Percentiles rank a stretch among this genome's conserved stretches.
These are phyloP conservation scores for Furnarius figulus DNA, from an alignment of 2,113 vertebrate genomes.

Conservation along the genomic window DNA sequence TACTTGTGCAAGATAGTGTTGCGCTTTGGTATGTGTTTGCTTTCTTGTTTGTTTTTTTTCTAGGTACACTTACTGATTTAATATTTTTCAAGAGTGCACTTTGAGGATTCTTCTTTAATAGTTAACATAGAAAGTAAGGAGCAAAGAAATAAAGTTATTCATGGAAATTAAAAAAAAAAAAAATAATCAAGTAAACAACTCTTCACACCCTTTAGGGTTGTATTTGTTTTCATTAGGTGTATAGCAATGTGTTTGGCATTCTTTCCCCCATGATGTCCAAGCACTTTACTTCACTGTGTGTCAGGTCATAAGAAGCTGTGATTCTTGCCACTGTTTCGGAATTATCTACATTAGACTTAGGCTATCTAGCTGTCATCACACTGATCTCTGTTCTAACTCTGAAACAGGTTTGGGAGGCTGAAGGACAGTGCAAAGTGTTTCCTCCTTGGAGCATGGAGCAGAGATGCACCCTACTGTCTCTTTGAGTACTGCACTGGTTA, in stretches of 20 bases:
- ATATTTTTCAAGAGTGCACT: not conserved
- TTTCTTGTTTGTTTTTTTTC: not conserved
- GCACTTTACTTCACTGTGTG: not conserved
- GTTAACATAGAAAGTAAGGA: not conserved
- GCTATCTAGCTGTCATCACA: constrained; percentile 34
- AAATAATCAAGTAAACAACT: not conserved
- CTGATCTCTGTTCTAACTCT: not conserved
- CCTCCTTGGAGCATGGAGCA: constrained; percentile 27
- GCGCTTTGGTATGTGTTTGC: not conserved
- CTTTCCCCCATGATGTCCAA: not conserved
- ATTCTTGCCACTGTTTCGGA: constrained; percentile 21
- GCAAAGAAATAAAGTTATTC: not conserved
- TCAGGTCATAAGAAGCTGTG: constrained; percentile 55
- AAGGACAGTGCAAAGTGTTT: not conserved
- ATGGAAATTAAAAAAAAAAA: not conserved
- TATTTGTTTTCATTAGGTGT: not conserved
- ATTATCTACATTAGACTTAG: not conserved
- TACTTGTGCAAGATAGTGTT: not conserved
- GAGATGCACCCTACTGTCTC: constrained; percentile 59
- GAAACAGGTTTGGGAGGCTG: not conserved
- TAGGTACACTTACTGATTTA: not conserved
- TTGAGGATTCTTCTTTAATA: not conserved
- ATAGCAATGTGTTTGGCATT: not conserved
- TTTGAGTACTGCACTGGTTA: not conserved
- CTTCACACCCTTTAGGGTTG: not conserved